Conservation (phyloP, 2,797 vertebrate species). For the Poliocrania exsul region DNA sequence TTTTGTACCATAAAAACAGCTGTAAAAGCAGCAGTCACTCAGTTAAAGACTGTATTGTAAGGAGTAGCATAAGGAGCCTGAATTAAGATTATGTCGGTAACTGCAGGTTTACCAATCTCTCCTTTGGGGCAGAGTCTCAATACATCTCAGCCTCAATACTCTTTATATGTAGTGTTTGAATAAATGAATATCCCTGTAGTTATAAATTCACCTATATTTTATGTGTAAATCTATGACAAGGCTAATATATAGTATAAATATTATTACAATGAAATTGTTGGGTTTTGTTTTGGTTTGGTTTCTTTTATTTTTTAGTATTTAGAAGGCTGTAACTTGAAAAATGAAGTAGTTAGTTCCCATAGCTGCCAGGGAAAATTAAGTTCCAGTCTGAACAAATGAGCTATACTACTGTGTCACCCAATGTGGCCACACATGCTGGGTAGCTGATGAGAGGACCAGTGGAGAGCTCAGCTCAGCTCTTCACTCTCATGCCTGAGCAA, state of each 20-base stretch:
- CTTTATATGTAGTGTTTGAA: background rate
- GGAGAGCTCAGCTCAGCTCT: background rate
- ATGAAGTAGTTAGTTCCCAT: background rate
- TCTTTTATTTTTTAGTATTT: background rate
- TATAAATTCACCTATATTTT: background rate
- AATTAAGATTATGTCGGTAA: background rate
- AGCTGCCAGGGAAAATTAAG: background rate
- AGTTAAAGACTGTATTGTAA: background rate
- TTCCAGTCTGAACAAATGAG: background rate
- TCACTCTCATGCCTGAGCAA: background rate
- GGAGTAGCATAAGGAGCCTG: background rate
- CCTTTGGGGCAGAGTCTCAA: background rate
- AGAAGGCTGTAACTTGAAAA: background rate
- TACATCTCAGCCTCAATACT: background rate
- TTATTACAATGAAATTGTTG: background rate
- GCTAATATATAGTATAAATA: background rate
- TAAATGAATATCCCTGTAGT: background rate
- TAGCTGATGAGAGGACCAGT: background rate
- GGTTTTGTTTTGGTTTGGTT: fast-evolving
- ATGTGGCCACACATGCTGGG: background rate
- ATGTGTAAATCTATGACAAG: background rate
- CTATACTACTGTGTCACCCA: fast-evolving
- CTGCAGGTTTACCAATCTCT: fast-evolving
- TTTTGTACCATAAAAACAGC: background rate
- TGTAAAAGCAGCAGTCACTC: background rate